Evolutionary conservation across 2,113 vertebrate genomes (phyloP).

Genomic region (Gyps fulvus): DNA sequence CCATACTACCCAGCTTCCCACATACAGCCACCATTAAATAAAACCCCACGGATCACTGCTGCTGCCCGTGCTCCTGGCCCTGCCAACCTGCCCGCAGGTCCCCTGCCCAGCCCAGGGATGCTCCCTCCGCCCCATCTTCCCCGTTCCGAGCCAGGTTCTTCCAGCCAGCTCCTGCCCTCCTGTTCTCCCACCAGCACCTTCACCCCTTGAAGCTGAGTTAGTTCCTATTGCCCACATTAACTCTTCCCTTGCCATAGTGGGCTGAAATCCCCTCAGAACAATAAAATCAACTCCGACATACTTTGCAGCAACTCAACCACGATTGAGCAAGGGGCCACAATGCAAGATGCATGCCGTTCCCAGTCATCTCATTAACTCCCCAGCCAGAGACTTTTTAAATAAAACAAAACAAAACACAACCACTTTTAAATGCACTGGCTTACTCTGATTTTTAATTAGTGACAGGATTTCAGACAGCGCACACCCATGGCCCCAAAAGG

Average conservation of each 20-base stretch:
- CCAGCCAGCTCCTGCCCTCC: background rate
- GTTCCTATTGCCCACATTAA: background rate
- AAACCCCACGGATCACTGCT: background rate
- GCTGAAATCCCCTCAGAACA: background rate
- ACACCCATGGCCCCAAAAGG: background rate
- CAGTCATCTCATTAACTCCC: background rate
- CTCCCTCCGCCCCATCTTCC: background rate
- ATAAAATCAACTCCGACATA: background rate
- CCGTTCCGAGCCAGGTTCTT: background rate
- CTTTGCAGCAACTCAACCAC: background rate
- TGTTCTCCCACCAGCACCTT: background rate
- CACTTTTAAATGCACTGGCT: background rate
- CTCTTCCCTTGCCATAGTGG: background rate
- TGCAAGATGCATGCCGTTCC: background rate
- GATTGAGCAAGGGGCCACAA: background rate
- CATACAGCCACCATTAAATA: background rate
- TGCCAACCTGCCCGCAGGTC: background rate
- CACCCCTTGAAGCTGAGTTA: background rate
- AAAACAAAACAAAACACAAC: background rate
- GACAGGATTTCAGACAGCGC: conserved; percentile 2
- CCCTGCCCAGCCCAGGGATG: background rate
- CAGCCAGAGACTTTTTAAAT: background rate
- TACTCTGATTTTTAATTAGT: conserved; percentile 3
- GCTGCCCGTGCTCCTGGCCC: background rate
- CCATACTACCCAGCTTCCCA: background rate